phyloP scores from a whole-genome alignment of 2,113 vertebrate species.

The Tinamus guttatus region DNA sequence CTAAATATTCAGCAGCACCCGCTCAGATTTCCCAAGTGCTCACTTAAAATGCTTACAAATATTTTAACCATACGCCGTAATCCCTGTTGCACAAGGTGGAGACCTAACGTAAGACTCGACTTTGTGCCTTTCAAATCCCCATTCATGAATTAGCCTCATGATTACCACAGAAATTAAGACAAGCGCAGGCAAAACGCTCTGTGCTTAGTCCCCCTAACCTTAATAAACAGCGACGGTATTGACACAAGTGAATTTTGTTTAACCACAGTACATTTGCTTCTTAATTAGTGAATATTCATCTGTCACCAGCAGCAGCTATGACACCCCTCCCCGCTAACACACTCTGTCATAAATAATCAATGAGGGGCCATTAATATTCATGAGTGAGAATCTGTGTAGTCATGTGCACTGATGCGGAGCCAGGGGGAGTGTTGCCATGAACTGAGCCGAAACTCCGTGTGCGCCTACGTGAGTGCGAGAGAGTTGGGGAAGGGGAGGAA shows the following conservation, averaged over 20 bases:
- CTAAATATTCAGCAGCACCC: constrained; percentile 11
- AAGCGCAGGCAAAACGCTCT: constrained; percentile 11
- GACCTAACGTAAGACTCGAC: constrained; percentile 35
- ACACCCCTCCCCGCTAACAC: constrained; percentile 85
- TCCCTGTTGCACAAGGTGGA: constrained; percentile 49
- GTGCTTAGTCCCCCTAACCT: constrained; percentile 61
- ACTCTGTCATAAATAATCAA: constrained; percentile 92
- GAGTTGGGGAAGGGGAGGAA: constrained; percentile 81
- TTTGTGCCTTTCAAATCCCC: constrained; percentile 44
- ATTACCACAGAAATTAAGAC: constrained; percentile 62
- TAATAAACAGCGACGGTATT: constrained; percentile 80
- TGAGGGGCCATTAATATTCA: constrained; percentile 90
- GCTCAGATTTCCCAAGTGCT: background rate
- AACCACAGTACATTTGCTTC: constrained; percentile 87
- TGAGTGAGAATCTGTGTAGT: constrained; percentile 90
- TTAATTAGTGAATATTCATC: constrained; percentile 89
- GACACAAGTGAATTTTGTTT: constrained; percentile 88
- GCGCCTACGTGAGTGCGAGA: constrained; percentile 80
- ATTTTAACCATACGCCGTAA: background rate
- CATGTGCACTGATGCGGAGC: constrained; percentile 89
- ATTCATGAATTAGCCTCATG: constrained; percentile 51
- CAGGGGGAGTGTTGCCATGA: constrained; percentile 92
- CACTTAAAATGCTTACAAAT: background rate
- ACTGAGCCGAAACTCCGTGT: constrained; percentile 89
- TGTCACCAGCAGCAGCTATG: constrained; percentile 82